Evolutionary conservation across 2,113 vertebrate genomes (phyloP).

Genomic region (Herpetotheres cachinnans): DNA sequence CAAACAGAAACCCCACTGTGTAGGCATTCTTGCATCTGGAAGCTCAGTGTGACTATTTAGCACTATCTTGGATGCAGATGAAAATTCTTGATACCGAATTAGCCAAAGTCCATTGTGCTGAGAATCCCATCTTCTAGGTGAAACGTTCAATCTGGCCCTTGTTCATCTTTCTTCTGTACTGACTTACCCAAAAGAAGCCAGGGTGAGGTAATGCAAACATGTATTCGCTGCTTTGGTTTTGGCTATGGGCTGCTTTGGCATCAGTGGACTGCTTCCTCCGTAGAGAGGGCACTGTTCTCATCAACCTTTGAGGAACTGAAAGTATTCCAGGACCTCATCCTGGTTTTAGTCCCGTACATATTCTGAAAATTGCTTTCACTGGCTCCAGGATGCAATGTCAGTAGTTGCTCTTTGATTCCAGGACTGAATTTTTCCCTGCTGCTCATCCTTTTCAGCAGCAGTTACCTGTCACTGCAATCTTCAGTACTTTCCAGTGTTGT

Average conservation of each 20-base stretch:
- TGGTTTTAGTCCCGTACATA: neutral
- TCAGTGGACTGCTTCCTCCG: neutral
- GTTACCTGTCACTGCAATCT: neutral
- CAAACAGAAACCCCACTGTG: neutral
- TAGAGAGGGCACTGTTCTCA: neutral
- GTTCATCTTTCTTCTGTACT: neutral
- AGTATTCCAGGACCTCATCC: neutral
- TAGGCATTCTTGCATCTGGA: neutral
- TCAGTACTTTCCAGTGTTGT: neutral
- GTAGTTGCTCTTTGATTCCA: neutral
- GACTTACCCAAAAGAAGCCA: neutral
- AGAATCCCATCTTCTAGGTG: neutral
- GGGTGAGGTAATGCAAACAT: neutral
- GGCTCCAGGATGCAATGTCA: neutral
- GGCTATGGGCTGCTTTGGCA: neutral
- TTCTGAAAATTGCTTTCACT: neutral
- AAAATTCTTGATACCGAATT: neutral
- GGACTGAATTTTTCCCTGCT: neutral
- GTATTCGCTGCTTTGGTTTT: neutral
- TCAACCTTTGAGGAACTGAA: neutral
- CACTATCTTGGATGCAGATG: neutral
- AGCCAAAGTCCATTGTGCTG: neutral
- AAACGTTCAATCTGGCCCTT: neutral
- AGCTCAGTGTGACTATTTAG: neutral
- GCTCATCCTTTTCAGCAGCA: neutral